Conservation (phyloP, 1,140 invertebrate species). For the Muscidifurax raptorellus region DNA sequence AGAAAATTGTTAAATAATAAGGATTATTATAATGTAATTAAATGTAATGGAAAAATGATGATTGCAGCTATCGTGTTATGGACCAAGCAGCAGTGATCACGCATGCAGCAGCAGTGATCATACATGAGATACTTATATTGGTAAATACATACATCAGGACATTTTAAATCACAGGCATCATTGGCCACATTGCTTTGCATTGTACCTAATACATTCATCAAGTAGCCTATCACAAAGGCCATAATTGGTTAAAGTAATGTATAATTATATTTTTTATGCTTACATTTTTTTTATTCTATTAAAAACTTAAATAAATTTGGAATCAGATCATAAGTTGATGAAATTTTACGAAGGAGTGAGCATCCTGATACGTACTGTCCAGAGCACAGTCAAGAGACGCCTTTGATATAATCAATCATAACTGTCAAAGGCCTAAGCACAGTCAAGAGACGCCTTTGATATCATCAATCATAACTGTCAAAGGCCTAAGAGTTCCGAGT, state of each 20-base stretch:
- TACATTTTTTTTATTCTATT: not conserved
- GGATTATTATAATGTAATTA: no score
- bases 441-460: slow-evolving; percentile 78
- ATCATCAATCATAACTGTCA: slow-evolving; percentile 80
- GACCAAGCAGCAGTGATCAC: slow-evolving; percentile 88
- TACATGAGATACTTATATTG: slow-evolving; percentile 85
- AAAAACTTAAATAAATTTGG: no score
- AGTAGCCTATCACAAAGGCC: slow-evolving; percentile 83
- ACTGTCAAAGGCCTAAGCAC: slow-evolving; percentile 89
- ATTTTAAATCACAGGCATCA: slow-evolving; percentile 93
- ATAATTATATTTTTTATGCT: slow-evolving; percentile 67
- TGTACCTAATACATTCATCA: slow-evolving; percentile 94
- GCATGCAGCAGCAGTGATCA: no score
- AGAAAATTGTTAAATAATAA: not conserved
- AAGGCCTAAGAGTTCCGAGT: slow-evolving; percentile 89
- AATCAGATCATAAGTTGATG: slow-evolving; percentile 95
- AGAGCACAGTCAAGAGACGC: slow-evolving; percentile 83
- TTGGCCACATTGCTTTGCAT: slow-evolving; percentile 94
- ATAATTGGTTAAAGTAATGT: slow-evolving; percentile 79
- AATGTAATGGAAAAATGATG: slow-evolving; percentile 63
- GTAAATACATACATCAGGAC: slow-evolving; percentile 89
- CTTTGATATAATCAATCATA: slow-evolving; percentile 76
- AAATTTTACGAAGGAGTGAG: slow-evolving; percentile 97
- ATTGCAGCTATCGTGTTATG: slow-evolving; percentile 76
- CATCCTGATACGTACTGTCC: slow-evolving; percentile 87